Base-by-base conservation (phyloP, 2,888 invertebrate genomes). In the Pandemis heparana region DNA sequence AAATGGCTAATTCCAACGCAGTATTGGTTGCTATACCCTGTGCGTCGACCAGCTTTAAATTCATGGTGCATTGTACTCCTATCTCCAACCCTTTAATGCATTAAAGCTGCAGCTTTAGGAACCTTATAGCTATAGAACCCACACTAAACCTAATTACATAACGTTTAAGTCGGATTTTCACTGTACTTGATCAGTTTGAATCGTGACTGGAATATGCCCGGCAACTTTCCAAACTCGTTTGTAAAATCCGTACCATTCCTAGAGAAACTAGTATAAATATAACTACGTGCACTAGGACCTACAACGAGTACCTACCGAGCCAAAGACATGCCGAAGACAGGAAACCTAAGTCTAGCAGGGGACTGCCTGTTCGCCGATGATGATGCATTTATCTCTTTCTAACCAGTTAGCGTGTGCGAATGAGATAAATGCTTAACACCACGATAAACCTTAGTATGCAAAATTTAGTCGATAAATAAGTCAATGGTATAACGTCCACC, bases 161-260 rank as follows among this genome's bases (percentile, higher is more conserved):
- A 60, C 38, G 43, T 18, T 53, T 53, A 61, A 64, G 74, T 74
- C 41, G 39, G 43, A 7, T 70, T 70, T 74, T 32, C 61, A 56
- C 43, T 70, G 65, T 8, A 10, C 60, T 16, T 43, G 74, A 73
- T 73, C 59, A 76, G 77, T 69, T 77, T 71, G 72, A 78, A 79
- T 86, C 87, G 85, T 83, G 84, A 88, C 87, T 83, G 80, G 83
- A 80, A 81, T 80, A 75, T 70, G 70, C 78, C 80, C 75, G 81
- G 81, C 82, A 82, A 88, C 92, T 92, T 92, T 92, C 92, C 87
- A 91, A 86, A 92, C 92, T 83, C 79, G 92, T 91, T 92, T 85
- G 73, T 75, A 79, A 82, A 85, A 85, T 87, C 86, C 86, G 81
- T 82, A 83, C 89, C 85, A 87, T 90, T 88, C 87, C 85, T 83